phyloP scores from a whole-genome alignment of 2,797 vertebrate genomes.

The Notoglanidium macrostoma region DNA sequence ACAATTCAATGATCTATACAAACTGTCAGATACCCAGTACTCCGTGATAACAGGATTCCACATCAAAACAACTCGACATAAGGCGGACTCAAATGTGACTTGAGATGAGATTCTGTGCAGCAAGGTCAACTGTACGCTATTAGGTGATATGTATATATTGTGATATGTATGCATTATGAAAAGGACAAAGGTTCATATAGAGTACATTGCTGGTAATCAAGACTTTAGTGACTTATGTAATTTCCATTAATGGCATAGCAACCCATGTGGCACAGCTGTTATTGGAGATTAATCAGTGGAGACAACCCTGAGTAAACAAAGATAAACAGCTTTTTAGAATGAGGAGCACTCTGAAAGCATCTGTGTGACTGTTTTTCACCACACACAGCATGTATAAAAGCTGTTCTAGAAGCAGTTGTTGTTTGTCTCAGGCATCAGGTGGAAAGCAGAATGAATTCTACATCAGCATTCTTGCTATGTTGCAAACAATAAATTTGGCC shows the following conservation, averaged over 20 bases:
- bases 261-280: slow-evolving; percentile 48
- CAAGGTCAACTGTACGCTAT: too few species aligned
- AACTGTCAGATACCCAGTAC: not conserved
- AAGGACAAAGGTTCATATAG: not conserved
- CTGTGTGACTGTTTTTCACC: slow-evolving; percentile 32
- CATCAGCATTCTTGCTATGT: slow-evolving; percentile 6
- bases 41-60: not conserved
- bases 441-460: not conserved
- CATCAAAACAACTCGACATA: not conserved
- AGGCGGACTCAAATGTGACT: too few species aligned
- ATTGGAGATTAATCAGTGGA: slow-evolving; percentile 53
- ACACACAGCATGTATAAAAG: not conserved
- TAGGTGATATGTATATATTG: not conserved
- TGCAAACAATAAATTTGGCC: not conserved
- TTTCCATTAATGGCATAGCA: slow-evolving; percentile 48
- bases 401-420: not conserved
- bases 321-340: slow-evolving; percentile 46
- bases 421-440: not conserved
- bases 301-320: slow-evolving; percentile 51
- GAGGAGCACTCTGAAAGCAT: slow-evolving; percentile 14
- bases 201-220: slow-evolving; percentile 31
- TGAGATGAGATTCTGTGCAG: not conserved
- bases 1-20: slow-evolving; percentile 1
- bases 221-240: slow-evolving; percentile 47
- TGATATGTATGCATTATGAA: not conserved